Conservation (phyloP, 1,140 invertebrate genomes). For the Scaptodrosophila lebanonensis region DNA sequence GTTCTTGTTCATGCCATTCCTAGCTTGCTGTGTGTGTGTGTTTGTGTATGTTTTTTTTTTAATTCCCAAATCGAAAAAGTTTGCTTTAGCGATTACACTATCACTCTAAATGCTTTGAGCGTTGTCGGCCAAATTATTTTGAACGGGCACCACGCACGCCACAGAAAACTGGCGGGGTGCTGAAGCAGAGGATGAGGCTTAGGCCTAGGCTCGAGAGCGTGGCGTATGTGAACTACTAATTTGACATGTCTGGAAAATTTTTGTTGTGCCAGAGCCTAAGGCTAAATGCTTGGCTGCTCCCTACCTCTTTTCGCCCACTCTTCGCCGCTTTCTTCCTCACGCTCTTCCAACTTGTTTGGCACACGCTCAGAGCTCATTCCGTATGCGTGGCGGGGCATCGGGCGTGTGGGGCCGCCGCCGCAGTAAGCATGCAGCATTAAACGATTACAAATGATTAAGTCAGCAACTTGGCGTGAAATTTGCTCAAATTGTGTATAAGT, state of each 20-base stretch:
- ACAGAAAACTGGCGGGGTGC: background rate
- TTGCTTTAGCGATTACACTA: constrained; percentile 55
- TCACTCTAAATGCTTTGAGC: constrained; percentile 63
- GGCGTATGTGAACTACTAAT: constrained; percentile 67
- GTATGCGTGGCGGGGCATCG: constrained; percentile 29
- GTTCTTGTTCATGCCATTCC: constrained; percentile 29
- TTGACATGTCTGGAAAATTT: constrained; percentile 63
- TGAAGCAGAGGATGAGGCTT: too few relatives aligned
- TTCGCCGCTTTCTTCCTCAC: too few relatives aligned
- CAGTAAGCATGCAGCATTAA: constrained; percentile 40
- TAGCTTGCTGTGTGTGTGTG: too few relatives aligned
- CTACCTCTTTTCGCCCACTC: too few relatives aligned
- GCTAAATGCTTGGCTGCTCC: background rate
- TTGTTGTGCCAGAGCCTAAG: constrained; percentile 4
- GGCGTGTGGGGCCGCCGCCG: constrained; percentile 1
- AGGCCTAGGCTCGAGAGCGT: background rate
- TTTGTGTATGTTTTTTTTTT: constrained; percentile 45
- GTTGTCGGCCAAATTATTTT: constrained; percentile 3
- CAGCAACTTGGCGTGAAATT: constrained; percentile 47
- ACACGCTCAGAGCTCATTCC: constrained; percentile 41
- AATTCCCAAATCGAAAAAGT: constrained; percentile 73
- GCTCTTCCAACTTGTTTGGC: too few relatives aligned
- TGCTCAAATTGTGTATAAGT: constrained; percentile 12
- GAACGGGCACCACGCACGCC: background rate
- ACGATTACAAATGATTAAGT: constrained; percentile 63